A percentile compares a stretch with the other conserved stretches of the same genome.
Evolutionary conservation across 1,140 invertebrate genomes (phyloP).

Genomic region (Cyclina sinensis): DNA sequence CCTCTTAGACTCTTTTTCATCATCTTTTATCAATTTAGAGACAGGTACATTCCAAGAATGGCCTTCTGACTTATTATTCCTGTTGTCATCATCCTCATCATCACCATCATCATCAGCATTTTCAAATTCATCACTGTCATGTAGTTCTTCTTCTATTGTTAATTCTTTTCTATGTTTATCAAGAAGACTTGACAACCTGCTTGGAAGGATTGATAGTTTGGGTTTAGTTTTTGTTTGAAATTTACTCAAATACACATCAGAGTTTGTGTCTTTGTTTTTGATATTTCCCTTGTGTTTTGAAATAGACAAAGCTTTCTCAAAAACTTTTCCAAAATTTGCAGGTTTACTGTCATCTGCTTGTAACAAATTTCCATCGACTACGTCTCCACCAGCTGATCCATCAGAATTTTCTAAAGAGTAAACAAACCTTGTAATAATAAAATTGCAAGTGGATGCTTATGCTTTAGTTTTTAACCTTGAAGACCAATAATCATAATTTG

Average conservation of each 20-base stretch:
- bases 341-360: neutral
- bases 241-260: conserved; percentile 61
- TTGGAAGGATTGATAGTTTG: conserved; percentile 53
- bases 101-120: neutral
- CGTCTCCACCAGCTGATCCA: neutral
- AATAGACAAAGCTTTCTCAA: conserved; percentile 64
- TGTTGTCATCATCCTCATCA: conserved; percentile 1
- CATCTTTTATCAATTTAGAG: conserved; percentile 45
- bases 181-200: conserved; percentile 16
- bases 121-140: conserved; percentile 45
- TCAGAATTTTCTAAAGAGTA: too few relatives aligned
- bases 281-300: conserved; percentile 35
- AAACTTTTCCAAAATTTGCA: conserved; percentile 53
- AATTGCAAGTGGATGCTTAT: too few relatives aligned
- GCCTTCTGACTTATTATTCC: neutral
- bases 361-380: conserved; percentile 4
- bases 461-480: too few relatives aligned
- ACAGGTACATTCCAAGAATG: conserved; percentile 62
- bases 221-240: conserved; percentile 62
- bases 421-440: too few relatives aligned
- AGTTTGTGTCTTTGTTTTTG: neutral
- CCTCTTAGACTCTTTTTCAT: conserved; percentile 45
- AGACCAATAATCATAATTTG: too few relatives aligned
- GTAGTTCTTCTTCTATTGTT: conserved; percentile 11
- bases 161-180: conserved; percentile 27